Base-by-base conservation (phyloP, 2,888 invertebrate species). In the Plebejus anna region DNA sequence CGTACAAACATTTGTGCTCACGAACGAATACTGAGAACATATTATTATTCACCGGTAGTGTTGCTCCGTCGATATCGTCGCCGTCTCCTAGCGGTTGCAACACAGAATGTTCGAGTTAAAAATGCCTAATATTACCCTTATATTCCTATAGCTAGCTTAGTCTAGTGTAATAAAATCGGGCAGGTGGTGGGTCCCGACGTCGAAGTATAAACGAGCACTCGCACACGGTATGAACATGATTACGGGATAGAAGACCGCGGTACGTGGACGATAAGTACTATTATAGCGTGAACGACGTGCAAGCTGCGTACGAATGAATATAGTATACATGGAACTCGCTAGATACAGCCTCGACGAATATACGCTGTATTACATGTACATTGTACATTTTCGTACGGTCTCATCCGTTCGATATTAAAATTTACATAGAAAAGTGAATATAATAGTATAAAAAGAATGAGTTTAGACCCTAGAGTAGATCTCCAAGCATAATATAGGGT, bases 51-150 rank as follows among this genome's bases (percentile, higher is more conserved):
- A 84, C 84, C 83, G 83, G 73, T 73, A 84, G 83, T 84, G 86
- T 87, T 85, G 86, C 85, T 83, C 86, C 83, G 84, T 85, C 83
- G 77, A 81, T 84, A 85, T 80, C 85, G 85, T 86, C 81, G 78
- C 81, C 77, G 36, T 77, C 79, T 78, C 83, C 83, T 83, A 82
- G 85, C 79, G 81, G 83, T 87, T 87, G 89, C 90, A 90, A 91
- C 89, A 88, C 86, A 87, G 84, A 87, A 87, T 86, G 85, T 85
- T 82, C 83, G 86, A 90, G 87, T 88, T 89, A 90, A 86, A 90
- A 91, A 92, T 90, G 91, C 91, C 86, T 90, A 80, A 83, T 83
- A 82, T 84, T 84, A 87, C 85, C 85, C 89, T 90, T 90, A 90
- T 79, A 82, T 85, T 86, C 85, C 86, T 92, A 90, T 82, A 85